Conservation (phyloP, 1,140 invertebrate species). For the Danaus plexippus region DNA sequence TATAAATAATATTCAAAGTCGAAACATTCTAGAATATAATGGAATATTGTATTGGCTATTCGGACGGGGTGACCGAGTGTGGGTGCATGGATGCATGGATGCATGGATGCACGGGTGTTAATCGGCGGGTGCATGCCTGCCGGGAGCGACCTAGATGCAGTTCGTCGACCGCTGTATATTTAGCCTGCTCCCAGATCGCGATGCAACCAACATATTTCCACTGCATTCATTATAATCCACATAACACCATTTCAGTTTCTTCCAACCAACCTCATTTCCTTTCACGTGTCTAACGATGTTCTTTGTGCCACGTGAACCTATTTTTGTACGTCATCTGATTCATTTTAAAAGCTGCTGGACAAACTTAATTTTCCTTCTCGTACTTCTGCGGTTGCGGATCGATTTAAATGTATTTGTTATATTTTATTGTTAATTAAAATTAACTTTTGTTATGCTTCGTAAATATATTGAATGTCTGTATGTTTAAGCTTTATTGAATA, state of each 20-base stretch:
- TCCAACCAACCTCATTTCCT: constrained; percentile 23
- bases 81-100: constrained; percentile 8
- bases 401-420: too few species aligned
- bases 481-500: too few species aligned
- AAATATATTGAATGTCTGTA: too few species aligned
- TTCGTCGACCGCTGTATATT: constrained; percentile 61
- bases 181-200: constrained; percentile 41
- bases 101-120: constrained; percentile 16
- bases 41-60: too few species aligned
- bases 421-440: too few species aligned
- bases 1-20: too few species aligned
- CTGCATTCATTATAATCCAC: constrained; percentile 45
- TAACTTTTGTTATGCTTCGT: too few species aligned
- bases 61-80: constrained; percentile 17
- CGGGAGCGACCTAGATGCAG: constrained; percentile 54
- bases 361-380: too few species aligned
- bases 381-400: too few species aligned
- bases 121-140: constrained; percentile 18
- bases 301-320: constrained; percentile 17
- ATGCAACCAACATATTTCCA: constrained; percentile 49
- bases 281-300: constrained; percentile 22
- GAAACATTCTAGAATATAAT: too few species aligned
- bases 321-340: constrained; percentile 7
- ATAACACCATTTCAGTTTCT: constrained; percentile 29
- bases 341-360: too few species aligned